A percentile compares a stretch with the other conserved stretches of the same genome.
Evolutionary conservation across 2,797 vertebrate species (phyloP).

Genomic region (Peromyscus eremicus): DNA sequence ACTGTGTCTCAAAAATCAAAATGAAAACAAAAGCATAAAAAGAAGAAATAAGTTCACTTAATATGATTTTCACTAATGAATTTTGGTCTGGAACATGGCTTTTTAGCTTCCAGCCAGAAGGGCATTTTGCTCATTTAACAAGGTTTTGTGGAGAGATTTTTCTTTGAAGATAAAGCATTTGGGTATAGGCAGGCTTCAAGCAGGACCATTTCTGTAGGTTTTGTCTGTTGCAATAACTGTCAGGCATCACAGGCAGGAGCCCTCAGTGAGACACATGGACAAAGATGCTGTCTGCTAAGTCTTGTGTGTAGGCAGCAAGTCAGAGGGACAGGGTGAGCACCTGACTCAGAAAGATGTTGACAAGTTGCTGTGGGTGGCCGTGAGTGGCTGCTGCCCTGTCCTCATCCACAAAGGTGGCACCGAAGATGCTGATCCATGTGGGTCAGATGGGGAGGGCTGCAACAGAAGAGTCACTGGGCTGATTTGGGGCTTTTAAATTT

Average conservation of each 20-base stretch:
- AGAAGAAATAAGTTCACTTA: not conserved
- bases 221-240: not conserved
- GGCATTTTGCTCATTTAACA: fast-evolving
- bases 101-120: not conserved
- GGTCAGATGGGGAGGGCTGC: too few species aligned
- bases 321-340: too few species aligned
- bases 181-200: not conserved
- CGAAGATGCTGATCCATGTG: too few species aligned
- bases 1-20: not conserved
- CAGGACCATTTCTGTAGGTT: not conserved
- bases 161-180: not conserved
- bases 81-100: not conserved
- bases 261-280: too few species aligned
- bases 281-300: too few species aligned
- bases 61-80: not conserved
- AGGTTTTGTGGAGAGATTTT: not conserved
- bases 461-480: too few species aligned
- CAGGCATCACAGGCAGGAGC: not conserved
- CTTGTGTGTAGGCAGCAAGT: too few species aligned
- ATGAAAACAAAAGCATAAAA: not conserved
- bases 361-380: too few species aligned
- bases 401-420: too few species aligned
- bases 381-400: too few species aligned
- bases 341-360: too few species aligned
- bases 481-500: too few species aligned